Evolutionary conservation across 1,140 invertebrate genomes (phyloP).

Genomic region (Leptinotarsa undecemlineata): DNA sequence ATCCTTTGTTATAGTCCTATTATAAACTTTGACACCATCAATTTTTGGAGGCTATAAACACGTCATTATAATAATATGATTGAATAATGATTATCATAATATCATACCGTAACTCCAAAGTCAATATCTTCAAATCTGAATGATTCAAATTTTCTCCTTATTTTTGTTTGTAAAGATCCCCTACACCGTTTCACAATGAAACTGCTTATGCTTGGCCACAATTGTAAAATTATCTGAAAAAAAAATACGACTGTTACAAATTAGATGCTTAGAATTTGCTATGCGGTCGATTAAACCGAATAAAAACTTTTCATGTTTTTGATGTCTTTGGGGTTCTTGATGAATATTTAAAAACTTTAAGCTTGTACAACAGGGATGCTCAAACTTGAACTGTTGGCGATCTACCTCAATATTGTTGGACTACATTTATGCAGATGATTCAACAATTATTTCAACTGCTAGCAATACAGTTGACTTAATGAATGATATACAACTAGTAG

Average conservation of each 20-base stretch:
- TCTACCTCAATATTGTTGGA: too few relatives aligned
- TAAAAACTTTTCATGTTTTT: too few relatives aligned
- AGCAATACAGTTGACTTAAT: too few relatives aligned
- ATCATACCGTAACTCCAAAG: slow-evolving; percentile 81
- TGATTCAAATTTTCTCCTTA: slow-evolving; percentile 78
- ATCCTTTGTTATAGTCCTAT: slow-evolving; percentile 83
- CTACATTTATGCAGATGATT: too few relatives aligned
- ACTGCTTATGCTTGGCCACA: slow-evolving; percentile 93
- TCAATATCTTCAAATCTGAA: slow-evolving; percentile 92
- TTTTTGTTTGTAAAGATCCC: slow-evolving; percentile 79
- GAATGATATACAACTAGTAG: too few relatives aligned
- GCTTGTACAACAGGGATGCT: too few relatives aligned
- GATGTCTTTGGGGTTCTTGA: too few relatives aligned
- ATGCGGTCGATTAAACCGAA: too few relatives aligned
- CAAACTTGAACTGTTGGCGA: too few relatives aligned
- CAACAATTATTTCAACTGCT: too few relatives aligned
- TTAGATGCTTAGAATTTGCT: too few relatives aligned
- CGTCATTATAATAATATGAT: slow-evolving; percentile 47
- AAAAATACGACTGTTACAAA: not conserved
- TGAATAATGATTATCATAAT: not conserved
- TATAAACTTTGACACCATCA: slow-evolving; percentile 92
- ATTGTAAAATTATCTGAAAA: slow-evolving; percentile 78
- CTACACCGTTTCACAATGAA: slow-evolving; percentile 80
- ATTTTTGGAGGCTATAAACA: slow-evolving; percentile 80
- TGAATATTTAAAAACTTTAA: too few relatives aligned